phyloP scores from a whole-genome alignment of 2,113 vertebrate species.

The Sinocyclocheilus anshuiensis region DNA sequence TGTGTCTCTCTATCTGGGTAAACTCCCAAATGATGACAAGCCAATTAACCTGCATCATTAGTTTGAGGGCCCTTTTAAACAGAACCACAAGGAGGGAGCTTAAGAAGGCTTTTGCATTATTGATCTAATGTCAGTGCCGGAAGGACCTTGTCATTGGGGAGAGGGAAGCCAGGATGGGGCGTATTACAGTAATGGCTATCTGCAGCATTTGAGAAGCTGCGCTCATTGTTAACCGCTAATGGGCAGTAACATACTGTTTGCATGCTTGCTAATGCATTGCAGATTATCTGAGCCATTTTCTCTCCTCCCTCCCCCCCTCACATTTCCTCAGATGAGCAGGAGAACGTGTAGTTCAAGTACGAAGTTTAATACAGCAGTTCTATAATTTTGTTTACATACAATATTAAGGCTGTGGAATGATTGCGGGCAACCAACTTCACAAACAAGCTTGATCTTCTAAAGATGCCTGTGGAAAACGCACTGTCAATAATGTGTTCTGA shows the following conservation, averaged over 20 bases:
- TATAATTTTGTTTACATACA: not conserved
- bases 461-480: not conserved
- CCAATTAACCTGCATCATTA: constrained; percentile 82
- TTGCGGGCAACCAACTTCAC: not conserved
- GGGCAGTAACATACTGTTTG: constrained; percentile 79
- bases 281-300: constrained; percentile 68
- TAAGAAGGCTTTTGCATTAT: constrained; percentile 79
- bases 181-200: constrained; percentile 80
- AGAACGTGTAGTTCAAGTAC: constrained; percentile 37
- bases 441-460: not conserved
- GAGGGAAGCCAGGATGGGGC: constrained; percentile 63
- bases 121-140: constrained; percentile 79
- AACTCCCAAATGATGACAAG: constrained; percentile 79
- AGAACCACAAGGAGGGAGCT: constrained; percentile 75
- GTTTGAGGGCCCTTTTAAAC: constrained; percentile 74
- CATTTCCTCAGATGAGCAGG: constrained; percentile 48
- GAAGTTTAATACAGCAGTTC: not conserved
- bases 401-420: not conserved
- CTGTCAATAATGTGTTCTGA: not conserved
- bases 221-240: constrained; percentile 82
- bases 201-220: constrained; percentile 78
- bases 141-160: constrained; percentile 75
- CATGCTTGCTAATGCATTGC: constrained; percentile 78
- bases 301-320: constrained; percentile 61
- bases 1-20: constrained; percentile 52